These are phyloP conservation scores for Hormaphis cornu DNA, from an alignment of 1,140 invertebrate species.

Conservation along the genomic window DNA sequence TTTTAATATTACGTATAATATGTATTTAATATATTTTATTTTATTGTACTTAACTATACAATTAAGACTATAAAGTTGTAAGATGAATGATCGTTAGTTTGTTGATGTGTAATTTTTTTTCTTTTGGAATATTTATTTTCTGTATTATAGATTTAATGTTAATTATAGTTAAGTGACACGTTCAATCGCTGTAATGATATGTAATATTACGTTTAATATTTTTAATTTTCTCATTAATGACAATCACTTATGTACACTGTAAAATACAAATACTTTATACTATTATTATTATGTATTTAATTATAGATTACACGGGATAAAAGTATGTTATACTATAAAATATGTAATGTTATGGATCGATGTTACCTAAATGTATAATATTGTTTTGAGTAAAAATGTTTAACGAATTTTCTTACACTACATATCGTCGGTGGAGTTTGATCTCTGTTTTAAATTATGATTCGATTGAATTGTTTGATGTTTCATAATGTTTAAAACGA, in stretches of 20 bases:
- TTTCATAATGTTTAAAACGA: neutral
- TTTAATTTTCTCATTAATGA: slow-evolving; percentile 20
- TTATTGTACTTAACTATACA: slow-evolving; percentile 2
- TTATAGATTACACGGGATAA: neutral
- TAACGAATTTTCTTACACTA: slow-evolving; percentile 30
- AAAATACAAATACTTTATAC: neutral
- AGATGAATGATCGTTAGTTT: neutral
- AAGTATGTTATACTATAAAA: neutral
- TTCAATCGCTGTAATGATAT: neutral
- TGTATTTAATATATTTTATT: neutral
- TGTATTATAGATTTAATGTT: slow-evolving; percentile 4
- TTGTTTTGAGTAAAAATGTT: slow-evolving; percentile 1
- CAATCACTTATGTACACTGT: slow-evolving; percentile 3
- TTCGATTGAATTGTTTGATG: slow-evolving; percentile 2
- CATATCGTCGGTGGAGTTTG: slow-evolving; percentile 28
- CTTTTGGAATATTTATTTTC: neutral
- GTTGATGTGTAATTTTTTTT: neutral
- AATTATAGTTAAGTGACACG: neutral
- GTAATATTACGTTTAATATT: neutral
- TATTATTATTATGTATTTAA: slow-evolving; percentile 5
- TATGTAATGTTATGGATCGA: neutral
- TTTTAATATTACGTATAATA: neutral
- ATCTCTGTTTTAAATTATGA: slow-evolving; percentile 7
- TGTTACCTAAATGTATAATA: slow-evolving; percentile 23
- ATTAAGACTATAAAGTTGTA: neutral